These are phyloP conservation scores for Coranthus polyacanthus DNA, from an alignment of 2,797 vertebrate species.

Conservation along the genomic window DNA sequence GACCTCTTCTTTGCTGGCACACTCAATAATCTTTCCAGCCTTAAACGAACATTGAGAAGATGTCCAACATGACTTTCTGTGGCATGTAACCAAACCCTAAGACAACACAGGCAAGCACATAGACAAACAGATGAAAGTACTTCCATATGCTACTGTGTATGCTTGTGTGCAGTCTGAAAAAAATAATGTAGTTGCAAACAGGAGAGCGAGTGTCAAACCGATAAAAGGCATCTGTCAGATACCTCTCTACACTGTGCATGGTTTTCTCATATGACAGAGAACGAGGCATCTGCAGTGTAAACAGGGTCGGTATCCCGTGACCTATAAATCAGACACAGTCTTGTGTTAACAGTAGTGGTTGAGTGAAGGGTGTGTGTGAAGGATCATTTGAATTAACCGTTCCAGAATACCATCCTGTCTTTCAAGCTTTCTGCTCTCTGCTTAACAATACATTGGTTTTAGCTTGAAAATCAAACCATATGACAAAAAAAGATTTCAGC, in stretches of 20 bases:
- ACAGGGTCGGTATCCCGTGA: constrained; percentile 41
- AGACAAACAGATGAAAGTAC: constrained; percentile 56
- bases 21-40: constrained; percentile 34
- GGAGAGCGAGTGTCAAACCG: constrained; percentile 38
- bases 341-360: constrained; percentile 61
- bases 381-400: constrained; percentile 50
- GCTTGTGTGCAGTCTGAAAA: constrained; percentile 56
- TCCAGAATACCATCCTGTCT: constrained; percentile 11
- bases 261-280: constrained; percentile 60
- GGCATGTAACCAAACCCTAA: constrained; percentile 53
- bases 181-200: constrained; percentile 42
- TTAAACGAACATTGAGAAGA: constrained; percentile 12
- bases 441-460: not conserved
- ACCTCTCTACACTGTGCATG: constrained; percentile 56
- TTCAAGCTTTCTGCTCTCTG: constrained; percentile 23
- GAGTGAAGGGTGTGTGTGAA: constrained; percentile 50
- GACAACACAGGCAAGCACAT: constrained; percentile 59
- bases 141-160: constrained; percentile 64
- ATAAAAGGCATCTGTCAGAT: constrained; percentile 65
- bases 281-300: constrained; percentile 47
- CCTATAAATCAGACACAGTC: constrained; percentile 65
- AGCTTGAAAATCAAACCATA: not conserved
- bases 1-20: not conserved
- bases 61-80: constrained; percentile 26
- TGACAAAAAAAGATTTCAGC: not conserved